Conservation (phyloP, 2,888 invertebrate genomes). For the Trachelus tabidus region DNA sequence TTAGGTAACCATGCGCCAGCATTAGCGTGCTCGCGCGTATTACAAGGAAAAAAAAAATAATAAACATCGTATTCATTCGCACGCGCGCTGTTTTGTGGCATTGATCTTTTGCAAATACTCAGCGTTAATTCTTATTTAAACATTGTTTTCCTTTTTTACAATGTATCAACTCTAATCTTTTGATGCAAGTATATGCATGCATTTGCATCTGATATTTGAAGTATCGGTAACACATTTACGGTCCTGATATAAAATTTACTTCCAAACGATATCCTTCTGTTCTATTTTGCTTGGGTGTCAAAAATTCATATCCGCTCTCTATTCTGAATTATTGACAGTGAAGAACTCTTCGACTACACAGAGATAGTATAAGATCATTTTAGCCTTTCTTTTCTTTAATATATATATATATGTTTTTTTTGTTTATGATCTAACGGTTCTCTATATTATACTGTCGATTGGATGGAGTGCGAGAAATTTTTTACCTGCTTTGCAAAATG, state of each 20-base stretch:
- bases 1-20: background rate
- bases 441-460: background rate
- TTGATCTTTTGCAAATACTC: background rate
- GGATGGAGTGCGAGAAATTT: too few species aligned
- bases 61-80: background rate
- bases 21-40: background rate
- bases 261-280: background rate
- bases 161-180: background rate
- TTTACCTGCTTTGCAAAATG: too few species aligned
- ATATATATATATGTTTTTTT: background rate
- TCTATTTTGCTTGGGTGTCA: background rate
- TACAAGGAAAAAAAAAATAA: background rate
- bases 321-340: background rate
- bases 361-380: background rate
- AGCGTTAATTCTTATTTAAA: background rate
- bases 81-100: background rate
- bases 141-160: background rate
- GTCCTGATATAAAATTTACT: background rate
- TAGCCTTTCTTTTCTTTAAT: background rate
- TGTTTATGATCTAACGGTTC: background rate
- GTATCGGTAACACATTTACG: background rate
- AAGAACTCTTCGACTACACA: background rate
- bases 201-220: background rate
- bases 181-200: background rate
- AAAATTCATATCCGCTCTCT: background rate